Percentiles rank a stretch among this genome's conserved stretches.
These are phyloP conservation scores for Ptycholaimellus sp. DNA, from an alignment of 2,888 invertebrate genomes.

Conservation along the genomic window DNA sequence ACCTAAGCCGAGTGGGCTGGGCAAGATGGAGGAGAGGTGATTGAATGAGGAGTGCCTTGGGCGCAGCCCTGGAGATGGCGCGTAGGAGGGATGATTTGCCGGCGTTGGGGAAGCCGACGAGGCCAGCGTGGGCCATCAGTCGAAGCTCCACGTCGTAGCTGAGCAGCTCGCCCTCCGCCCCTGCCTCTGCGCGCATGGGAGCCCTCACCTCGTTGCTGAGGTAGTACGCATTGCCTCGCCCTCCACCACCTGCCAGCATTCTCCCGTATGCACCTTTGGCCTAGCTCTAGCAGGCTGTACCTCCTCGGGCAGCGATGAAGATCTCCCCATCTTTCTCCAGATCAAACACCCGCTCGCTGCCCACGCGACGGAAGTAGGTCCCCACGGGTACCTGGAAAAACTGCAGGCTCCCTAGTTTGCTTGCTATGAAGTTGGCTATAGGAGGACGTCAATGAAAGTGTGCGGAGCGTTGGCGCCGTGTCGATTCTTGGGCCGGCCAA, in stretches of 20 bases:
- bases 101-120: slow-evolving; percentile 64
- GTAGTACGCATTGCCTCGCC: slow-evolving; percentile 74
- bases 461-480: too few relatives aligned
- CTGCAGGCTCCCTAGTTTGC: too few relatives aligned
- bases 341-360: slow-evolving; percentile 39
- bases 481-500: too few relatives aligned
- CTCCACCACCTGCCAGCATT: too few relatives aligned
- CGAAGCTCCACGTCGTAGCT: slow-evolving; percentile 51
- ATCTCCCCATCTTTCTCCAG: slow-evolving; percentile 42
- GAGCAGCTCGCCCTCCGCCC: slow-evolving; percentile 51
- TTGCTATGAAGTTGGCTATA: too few relatives aligned
- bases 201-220: slow-evolving; percentile 46
- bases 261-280: too few relatives aligned
- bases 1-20: slow-evolving; percentile 35
- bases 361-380: slow-evolving; percentile 40
- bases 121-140: slow-evolving; percentile 70
- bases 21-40: not conserved
- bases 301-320: slow-evolving; percentile 75
- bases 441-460: too few relatives aligned
- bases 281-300: too few relatives aligned
- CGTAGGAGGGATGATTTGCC: slow-evolving; percentile 66
- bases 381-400: slow-evolving; percentile 48
- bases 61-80: slow-evolving; percentile 55
- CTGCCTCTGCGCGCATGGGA: slow-evolving; percentile 58
- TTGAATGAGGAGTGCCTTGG: slow-evolving; percentile 34